Evolutionary conservation across 2,797 vertebrate genomes (phyloP).

Genomic region (Hapalemur alaotrensis): DNA sequence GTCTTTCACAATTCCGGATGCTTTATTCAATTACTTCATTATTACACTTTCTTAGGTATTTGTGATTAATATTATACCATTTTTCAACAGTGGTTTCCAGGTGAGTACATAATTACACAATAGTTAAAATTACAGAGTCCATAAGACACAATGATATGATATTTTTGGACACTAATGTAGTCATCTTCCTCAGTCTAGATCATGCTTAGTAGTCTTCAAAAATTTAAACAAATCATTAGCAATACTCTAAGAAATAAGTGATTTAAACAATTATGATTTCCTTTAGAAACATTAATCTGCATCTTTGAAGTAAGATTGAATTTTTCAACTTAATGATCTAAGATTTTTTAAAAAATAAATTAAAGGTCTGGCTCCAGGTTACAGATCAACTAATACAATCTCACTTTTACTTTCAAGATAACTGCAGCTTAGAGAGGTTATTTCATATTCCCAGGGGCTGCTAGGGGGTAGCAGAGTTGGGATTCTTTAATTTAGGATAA

Average conservation of each 20-base stretch:
- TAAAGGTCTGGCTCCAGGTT: background rate
- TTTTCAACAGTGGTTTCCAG: background rate
- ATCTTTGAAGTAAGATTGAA: background rate
- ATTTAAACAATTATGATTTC: background rate
- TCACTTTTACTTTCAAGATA: background rate
- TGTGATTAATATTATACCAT: background rate
- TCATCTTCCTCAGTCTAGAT: background rate
- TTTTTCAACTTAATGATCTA: background rate
- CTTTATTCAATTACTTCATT: background rate
- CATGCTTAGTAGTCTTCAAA: slow-evolving; percentile 6
- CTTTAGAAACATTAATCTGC: background rate
- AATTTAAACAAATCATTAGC: background rate
- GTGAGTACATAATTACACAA: background rate
- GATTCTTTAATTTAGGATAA: background rate
- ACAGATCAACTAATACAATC: background rate
- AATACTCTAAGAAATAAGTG: background rate
- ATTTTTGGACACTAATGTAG: background rate
- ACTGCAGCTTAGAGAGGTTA: background rate
- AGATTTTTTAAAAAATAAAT: background rate
- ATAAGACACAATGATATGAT: background rate
- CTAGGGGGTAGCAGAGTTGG: background rate
- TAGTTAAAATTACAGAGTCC: background rate
- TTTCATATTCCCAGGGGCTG: background rate
- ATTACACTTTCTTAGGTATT: background rate
- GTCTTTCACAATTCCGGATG: background rate